phyloP scores from a whole-genome alignment of 2,888 invertebrate genomes.

The Octodonta nipae region DNA sequence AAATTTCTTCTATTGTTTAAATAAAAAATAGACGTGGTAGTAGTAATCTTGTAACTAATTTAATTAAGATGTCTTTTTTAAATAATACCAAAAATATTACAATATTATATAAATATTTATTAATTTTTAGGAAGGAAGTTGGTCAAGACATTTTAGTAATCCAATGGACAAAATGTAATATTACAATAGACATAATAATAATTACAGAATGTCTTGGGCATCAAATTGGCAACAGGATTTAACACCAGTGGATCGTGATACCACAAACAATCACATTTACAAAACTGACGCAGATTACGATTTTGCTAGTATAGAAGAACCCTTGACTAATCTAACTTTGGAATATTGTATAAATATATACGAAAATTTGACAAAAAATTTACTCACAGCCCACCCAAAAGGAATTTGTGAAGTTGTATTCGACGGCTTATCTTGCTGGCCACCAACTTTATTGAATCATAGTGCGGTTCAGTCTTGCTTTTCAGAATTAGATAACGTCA shows the following conservation, averaged over 20 bases:
- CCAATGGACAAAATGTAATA: too few relatives aligned
- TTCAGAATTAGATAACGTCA: constrained; percentile 59
- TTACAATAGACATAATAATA: too few relatives aligned
- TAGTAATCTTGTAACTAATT: too few relatives aligned
- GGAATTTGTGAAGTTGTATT: constrained; percentile 52
- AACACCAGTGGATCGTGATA: constrained; percentile 7
- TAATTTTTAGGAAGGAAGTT: too few relatives aligned
- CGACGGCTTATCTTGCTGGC: constrained; percentile 75
- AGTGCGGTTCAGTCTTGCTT: constrained; percentile 64
- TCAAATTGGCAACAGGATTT: constrained; percentile 10
- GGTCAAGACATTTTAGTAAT: too few relatives aligned
- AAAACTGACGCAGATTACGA: constrained; percentile 1
- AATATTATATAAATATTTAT: too few relatives aligned
- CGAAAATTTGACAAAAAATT: constrained; percentile 14
- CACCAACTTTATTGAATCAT: constrained; percentile 56
- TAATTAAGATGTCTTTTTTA: too few relatives aligned
- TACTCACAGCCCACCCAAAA: constrained; percentile 16
- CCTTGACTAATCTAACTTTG: constrained; percentile 13
- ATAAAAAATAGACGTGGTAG: too few relatives aligned
- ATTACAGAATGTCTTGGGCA: constrained; percentile 1
- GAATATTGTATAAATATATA: constrained; percentile 17
- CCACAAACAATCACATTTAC: constrained; percentile 4
- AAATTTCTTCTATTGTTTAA: too few relatives aligned
- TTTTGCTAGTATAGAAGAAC: constrained; percentile 1
- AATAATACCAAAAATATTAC: too few relatives aligned